Conservation (phyloP, 2,113 vertebrate genomes). For the Callipepla californica region DNA sequence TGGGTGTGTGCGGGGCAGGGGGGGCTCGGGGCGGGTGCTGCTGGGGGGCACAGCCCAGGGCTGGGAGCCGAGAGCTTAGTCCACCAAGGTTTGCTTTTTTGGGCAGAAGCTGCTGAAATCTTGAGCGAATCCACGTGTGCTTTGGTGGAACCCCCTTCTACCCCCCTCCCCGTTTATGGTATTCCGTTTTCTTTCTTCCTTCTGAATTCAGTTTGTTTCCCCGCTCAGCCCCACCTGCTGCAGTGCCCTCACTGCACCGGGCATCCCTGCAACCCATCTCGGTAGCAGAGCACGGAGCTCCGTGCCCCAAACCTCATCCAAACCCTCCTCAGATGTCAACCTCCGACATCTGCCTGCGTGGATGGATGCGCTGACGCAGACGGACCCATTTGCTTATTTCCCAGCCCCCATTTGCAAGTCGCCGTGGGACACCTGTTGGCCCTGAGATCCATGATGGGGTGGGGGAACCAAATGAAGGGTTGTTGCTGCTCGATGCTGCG, state of each 20-base stretch:
- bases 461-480: too few relatives aligned
- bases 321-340: neutral
- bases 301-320: neutral
- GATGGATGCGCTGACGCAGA: neutral
- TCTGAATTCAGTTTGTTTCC: too few relatives aligned
- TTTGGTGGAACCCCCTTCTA: neutral
- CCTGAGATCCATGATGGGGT: neutral
- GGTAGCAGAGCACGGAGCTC: neutral
- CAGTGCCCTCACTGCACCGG: neutral
- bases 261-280: accelerated
- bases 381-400: neutral
- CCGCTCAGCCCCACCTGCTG: neutral
- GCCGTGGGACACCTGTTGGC: neutral
- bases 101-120: neutral
- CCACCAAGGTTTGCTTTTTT: neutral
- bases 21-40: neutral
- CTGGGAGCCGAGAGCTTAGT: neutral
- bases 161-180: neutral
- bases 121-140: neutral
- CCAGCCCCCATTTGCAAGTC: neutral
- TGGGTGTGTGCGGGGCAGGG: neutral
- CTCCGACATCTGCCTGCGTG: neutral
- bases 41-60: too few relatives aligned
- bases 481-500: neutral
- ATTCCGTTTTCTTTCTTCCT: accelerated